These are phyloP conservation scores for Serilophus lunatus DNA, from an alignment of 2,113 vertebrate genomes.

Conservation along the genomic window DNA sequence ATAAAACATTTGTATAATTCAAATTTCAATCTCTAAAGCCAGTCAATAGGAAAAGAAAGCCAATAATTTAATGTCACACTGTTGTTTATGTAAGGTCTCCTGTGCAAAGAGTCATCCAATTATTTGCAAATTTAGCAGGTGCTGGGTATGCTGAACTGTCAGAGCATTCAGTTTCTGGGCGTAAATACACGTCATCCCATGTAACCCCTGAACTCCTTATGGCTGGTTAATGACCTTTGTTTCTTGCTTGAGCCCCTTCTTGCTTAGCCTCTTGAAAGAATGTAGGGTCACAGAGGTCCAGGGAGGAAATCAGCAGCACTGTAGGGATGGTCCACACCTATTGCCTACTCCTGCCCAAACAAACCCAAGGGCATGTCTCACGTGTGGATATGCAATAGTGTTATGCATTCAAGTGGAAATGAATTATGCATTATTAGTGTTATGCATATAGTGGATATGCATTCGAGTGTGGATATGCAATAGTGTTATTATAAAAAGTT, in stretches of 20 bases:
- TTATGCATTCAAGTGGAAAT: no score
- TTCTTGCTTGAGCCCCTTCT: not conserved
- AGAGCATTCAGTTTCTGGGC: not conserved
- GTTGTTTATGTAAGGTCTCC: slow-evolving; percentile 17
- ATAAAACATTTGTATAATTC: slow-evolving; percentile 52
- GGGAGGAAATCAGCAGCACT: not conserved
- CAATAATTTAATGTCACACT: slow-evolving; percentile 11
- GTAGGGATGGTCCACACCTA: not conserved
- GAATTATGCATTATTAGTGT: no score
- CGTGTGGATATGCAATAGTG: not conserved
- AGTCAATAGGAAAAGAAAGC: slow-evolving; percentile 9
- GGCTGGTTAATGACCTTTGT: not conserved
- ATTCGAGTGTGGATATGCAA: not conserved
- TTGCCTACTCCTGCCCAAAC: not conserved
- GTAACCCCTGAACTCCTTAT: not conserved
- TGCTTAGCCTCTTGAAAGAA: not conserved
- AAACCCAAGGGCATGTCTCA: not conserved
- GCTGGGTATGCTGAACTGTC: not conserved
- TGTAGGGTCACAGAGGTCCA: not conserved
- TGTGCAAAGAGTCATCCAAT: not conserved
- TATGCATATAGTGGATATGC: no score
- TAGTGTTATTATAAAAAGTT: not conserved
- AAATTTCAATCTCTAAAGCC: slow-evolving; percentile 16
- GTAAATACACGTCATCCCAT: not conserved
- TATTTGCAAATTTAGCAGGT: slow-evolving; percentile 20